phyloP scores from a whole-genome alignment of 2,888 invertebrate genomes.

The Caenorhabditis angaria region DNA sequence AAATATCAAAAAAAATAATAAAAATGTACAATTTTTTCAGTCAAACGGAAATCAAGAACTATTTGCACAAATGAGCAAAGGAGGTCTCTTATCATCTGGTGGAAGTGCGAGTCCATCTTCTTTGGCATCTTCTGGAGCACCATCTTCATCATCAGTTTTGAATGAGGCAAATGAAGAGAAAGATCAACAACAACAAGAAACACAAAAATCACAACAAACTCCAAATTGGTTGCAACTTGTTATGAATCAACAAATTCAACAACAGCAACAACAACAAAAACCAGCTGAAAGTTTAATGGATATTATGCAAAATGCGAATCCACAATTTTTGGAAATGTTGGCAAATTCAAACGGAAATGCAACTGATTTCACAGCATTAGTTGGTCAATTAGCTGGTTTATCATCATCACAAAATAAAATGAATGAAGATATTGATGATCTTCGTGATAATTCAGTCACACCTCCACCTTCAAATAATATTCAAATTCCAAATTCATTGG shows the following conservation, averaged over 20 bases:
- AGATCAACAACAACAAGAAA: not conserved
- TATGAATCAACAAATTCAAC: conserved; percentile 17
- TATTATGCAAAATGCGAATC: conserved; percentile 14
- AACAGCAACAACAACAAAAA: conserved; percentile 24
- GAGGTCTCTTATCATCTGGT: conserved; percentile 24
- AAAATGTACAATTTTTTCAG: conserved; percentile 18
- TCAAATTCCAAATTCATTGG: conserved; percentile 18
- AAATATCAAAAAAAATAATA: not conserved
- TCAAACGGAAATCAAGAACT: conserved; percentile 22
- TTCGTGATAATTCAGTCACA: conserved; percentile 9
- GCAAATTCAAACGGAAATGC: not conserved
- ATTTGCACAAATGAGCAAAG: conserved; percentile 36
- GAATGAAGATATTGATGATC: conserved; percentile 7
- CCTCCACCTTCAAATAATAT: conserved; percentile 19
- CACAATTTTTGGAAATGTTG: conserved; percentile 20
- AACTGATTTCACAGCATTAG: not conserved
- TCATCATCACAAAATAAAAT: conserved; percentile 13
- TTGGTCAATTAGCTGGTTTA: conserved; percentile 20
- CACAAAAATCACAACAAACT: not conserved
- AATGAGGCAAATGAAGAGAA: conserved; percentile 26
- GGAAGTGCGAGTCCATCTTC: conserved; percentile 39
- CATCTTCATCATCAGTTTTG: conserved; percentile 24
- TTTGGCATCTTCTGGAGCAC: conserved; percentile 35
- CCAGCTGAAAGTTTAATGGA: not conserved
- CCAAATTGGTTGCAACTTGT: not conserved